These are phyloP conservation scores for Petrolisthes manimaculis DNA, from an alignment of 2,888 invertebrate species.

Conservation along the genomic window DNA sequence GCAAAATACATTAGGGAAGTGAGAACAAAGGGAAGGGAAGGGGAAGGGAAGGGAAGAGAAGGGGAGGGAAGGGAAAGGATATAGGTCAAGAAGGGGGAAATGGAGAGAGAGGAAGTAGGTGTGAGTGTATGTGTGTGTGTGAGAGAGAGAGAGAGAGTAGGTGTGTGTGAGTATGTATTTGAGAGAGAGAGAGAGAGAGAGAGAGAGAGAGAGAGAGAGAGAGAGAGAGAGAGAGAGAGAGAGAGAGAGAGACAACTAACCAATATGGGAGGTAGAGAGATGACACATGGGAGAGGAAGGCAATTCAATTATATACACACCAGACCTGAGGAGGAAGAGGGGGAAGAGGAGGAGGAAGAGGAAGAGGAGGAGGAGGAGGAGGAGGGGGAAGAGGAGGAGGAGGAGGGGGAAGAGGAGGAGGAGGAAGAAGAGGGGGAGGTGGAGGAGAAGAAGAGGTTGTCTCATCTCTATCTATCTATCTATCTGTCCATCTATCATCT, in stretches of 20 bases:
- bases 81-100: background rate
- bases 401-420: background rate
- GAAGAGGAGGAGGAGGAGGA: background rate
- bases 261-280: background rate
- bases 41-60: background rate
- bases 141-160: background rate
- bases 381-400: background rate
- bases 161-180: background rate
- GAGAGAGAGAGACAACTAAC: slow-evolving; percentile 10
- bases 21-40: background rate
- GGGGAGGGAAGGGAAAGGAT: background rate
- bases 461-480: background rate
- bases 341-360: background rate
- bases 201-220: slow-evolving; percentile 24
- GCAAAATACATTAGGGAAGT: background rate
- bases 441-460: slow-evolving; percentile 18
- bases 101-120: background rate
- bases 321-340: too few species aligned
- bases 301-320: background rate
- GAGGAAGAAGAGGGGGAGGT: slow-evolving; percentile 13
- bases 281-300: background rate
- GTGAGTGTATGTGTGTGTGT: background rate
- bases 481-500: background rate
- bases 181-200: background rate
- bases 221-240: slow-evolving; percentile 28